A percentile compares a stretch with the other conserved stretches of the same genome.
phyloP scores from a whole-genome alignment of 2,797 vertebrate genomes.

The Uromys caudimaculatus region DNA sequence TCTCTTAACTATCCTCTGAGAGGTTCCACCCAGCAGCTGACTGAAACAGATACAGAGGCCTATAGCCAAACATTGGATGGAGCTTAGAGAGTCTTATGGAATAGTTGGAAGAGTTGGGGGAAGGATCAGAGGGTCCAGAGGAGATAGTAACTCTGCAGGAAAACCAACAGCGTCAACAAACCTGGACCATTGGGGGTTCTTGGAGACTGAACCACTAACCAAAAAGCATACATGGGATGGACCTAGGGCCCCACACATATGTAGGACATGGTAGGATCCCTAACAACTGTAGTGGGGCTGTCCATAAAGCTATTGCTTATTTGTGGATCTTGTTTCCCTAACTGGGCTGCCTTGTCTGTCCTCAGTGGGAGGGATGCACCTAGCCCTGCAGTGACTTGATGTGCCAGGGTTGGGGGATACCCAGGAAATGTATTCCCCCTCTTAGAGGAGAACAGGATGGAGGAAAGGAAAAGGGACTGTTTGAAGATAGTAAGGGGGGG shows the following conservation, averaged over 20 bases:
- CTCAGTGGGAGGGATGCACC: not conserved
- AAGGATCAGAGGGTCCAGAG: not conserved
- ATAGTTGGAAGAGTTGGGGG: not conserved
- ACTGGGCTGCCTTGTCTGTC: not conserved
- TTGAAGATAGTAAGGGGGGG: not conserved
- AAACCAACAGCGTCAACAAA: not conserved
- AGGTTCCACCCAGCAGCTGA: not conserved
- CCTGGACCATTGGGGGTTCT: not conserved
- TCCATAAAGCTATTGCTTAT: not conserved
- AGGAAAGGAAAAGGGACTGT: not conserved
- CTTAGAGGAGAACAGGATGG: not conserved
- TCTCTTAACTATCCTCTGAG: not conserved
- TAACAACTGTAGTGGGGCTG: not conserved
- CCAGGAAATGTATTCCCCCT: not conserved
- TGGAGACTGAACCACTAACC: not conserved
- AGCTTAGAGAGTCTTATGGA: not conserved
- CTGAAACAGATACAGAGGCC: not conserved
- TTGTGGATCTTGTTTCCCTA: not conserved
- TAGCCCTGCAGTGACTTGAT: not conserved
- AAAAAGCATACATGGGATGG: not conserved
- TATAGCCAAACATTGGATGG: not conserved
- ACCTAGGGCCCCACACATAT: not conserved
- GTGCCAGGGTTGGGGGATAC: not conserved
- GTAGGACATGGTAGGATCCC: not conserved
- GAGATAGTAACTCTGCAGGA: not conserved